Evolutionary conservation across 1,140 invertebrate genomes (phyloP).

Genomic region (Caenorhabditis inopinata): DNA sequence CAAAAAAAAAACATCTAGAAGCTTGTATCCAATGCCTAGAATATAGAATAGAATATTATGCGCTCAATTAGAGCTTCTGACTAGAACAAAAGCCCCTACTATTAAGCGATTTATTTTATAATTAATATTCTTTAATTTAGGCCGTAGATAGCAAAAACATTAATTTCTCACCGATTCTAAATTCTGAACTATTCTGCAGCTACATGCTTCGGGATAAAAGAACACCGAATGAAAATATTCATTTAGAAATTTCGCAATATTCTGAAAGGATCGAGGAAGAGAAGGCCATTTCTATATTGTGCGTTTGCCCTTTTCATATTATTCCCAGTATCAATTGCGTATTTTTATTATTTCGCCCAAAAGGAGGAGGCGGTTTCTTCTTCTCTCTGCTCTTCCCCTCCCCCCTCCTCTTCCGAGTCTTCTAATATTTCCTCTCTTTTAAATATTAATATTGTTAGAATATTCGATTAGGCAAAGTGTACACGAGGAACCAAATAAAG

Average conservation of each 20-base stretch:
- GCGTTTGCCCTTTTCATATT: neutral
- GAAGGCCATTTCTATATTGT: constrained; percentile 17
- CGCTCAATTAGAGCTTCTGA: too few species aligned
- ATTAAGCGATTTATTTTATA: too few species aligned
- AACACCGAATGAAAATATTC: too few species aligned
- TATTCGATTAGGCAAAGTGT: constrained; percentile 25
- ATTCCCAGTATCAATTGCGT: constrained; percentile 2
- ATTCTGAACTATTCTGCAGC: neutral
- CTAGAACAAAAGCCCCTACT: too few species aligned
- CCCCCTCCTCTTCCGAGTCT: neutral
- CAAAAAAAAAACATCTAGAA: too few species aligned
- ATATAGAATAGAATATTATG: too few species aligned
- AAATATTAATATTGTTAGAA: constrained; percentile 32
- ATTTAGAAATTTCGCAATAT: too few species aligned
- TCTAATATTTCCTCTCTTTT: neutral
- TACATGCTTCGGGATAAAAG: neutral
- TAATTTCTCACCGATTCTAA: too few species aligned
- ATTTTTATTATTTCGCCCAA: neutral
- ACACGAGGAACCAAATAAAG: neutral
- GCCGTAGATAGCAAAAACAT: too few species aligned
- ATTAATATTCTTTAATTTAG: too few species aligned
- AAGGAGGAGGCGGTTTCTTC: neutral
- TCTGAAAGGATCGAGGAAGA: neutral
- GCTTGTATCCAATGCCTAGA: too few species aligned
- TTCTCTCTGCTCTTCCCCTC: neutral